These are phyloP conservation scores for Eristalis arbustorum DNA, from an alignment of 2,888 invertebrate species.

Conservation along the genomic window DNA sequence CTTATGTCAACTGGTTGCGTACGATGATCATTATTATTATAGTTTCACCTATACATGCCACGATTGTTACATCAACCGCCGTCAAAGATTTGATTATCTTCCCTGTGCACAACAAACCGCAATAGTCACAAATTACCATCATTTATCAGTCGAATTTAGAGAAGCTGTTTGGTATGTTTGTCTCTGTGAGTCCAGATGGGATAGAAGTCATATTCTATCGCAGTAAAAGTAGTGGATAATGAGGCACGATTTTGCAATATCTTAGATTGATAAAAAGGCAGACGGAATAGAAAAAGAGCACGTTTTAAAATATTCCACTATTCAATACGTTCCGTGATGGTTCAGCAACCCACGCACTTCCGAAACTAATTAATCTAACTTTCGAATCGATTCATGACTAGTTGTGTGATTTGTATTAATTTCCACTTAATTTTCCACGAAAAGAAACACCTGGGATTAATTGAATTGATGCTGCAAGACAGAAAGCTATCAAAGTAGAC, in stretches of 20 bases:
- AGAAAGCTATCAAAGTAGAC: not conserved
- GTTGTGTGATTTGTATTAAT: conserved; percentile 43
- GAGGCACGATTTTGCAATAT: not conserved
- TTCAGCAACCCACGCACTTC: not conserved
- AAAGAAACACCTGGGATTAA: conserved; percentile 58
- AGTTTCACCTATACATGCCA: conserved; percentile 44
- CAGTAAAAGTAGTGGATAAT: not conserved
- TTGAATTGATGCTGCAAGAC: conserved; percentile 35
- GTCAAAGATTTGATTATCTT: conserved; percentile 18
- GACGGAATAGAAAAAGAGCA: not conserved
- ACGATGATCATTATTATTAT: conserved; percentile 41
- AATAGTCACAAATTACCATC: conserved; percentile 15
- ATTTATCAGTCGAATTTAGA: conserved; percentile 33
- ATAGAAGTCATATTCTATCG: no score
- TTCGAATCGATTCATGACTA: conserved; percentile 37
- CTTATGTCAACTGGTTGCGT: conserved; percentile 51
- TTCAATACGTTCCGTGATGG: not conserved
- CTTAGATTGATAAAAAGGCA: no score
- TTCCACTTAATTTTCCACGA: conserved; percentile 46
- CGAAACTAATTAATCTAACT: conserved; percentile 51
- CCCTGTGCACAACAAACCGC: not conserved
- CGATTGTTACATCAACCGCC: conserved; percentile 24
- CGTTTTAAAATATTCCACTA: not conserved
- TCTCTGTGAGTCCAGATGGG: not conserved
- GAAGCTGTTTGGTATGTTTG: not conserved